A percentile compares a stretch with the other conserved stretches of the same genome.
Conservation (phyloP, 2,888 invertebrate species). For the Pelosia muscerda region DNA sequence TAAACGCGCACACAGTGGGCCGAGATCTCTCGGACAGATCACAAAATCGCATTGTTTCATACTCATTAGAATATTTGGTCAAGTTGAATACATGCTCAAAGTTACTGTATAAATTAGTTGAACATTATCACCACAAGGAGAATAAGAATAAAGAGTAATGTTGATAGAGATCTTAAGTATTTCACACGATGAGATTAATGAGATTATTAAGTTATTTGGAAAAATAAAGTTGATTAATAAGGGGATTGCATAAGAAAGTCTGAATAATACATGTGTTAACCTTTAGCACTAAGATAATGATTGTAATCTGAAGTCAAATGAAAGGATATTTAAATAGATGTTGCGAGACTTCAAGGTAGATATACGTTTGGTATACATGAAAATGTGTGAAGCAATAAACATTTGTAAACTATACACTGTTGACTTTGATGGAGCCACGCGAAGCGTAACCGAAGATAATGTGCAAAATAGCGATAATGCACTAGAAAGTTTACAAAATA, state of each 20-base stretch:
- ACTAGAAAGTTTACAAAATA: slow-evolving; percentile 62
- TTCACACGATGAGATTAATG: background rate
- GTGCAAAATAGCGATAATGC: slow-evolving; percentile 64
- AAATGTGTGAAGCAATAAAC: slow-evolving; percentile 55
- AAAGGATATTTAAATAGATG: slow-evolving; percentile 55
- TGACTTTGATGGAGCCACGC: slow-evolving; percentile 65
- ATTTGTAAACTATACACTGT: slow-evolving; percentile 60
- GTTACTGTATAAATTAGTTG: background rate
- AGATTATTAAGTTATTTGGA: background rate
- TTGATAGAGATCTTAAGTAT: background rate
- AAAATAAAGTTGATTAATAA: slow-evolving; percentile 1
- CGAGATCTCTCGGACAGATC: slow-evolving; percentile 23
- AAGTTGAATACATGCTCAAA: background rate
- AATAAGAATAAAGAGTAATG: background rate
- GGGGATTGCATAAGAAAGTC: slow-evolving; percentile 8
- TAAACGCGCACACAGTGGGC: slow-evolving; percentile 39
- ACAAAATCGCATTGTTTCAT: slow-evolving; percentile 13
- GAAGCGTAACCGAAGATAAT: slow-evolving; percentile 72
- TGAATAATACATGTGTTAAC: slow-evolving; percentile 7
- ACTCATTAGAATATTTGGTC: background rate
- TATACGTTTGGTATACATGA: slow-evolving; percentile 52
- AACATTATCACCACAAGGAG: background rate
- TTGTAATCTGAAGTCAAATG: slow-evolving; percentile 47
- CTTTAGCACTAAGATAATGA: slow-evolving; percentile 41
- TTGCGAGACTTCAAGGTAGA: slow-evolving; percentile 57